Conservation (phyloP, 1,140 invertebrate genomes). For the Diabrotica undecimpunctata region DNA sequence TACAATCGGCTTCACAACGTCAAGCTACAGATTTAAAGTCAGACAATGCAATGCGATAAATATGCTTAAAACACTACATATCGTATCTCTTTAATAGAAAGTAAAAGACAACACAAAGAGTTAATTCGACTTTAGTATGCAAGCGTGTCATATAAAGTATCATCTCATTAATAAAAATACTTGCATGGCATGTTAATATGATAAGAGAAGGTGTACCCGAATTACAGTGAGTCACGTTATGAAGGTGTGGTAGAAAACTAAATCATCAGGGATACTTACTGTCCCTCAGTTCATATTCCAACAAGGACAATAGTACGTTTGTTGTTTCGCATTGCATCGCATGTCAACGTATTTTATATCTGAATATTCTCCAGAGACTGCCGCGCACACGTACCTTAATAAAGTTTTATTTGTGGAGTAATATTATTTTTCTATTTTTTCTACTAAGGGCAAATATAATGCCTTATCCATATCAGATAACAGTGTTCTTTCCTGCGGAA, state of each 20-base stretch:
- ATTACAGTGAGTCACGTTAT: constrained; percentile 11
- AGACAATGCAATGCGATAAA: too few species aligned
- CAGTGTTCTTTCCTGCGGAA: too few species aligned
- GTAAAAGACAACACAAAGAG: not conserved
- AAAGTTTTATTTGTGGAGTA: not conserved
- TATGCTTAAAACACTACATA: too few species aligned
- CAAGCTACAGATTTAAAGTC: too few species aligned
- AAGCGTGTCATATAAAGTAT: constrained; percentile 2
- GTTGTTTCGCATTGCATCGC: constrained; percentile 6
- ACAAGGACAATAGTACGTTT: not conserved
- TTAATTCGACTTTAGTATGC: not conserved
- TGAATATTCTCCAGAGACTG: constrained; percentile 8
- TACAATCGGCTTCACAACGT: too few species aligned
- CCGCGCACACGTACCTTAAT: not conserved
- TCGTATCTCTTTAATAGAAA: too few species aligned
- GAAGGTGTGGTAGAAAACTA: constrained; percentile 1
- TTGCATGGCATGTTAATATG: constrained; percentile 13
- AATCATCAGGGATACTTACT: constrained; percentile 13
- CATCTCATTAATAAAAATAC: constrained; percentile 1
- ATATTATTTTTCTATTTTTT: not conserved
- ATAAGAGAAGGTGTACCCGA: constrained; percentile 8
- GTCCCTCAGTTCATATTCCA: constrained; percentile 4
- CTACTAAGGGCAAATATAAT: too few species aligned
- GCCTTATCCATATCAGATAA: too few species aligned
- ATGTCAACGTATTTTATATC: constrained; percentile 12